A percentile compares a stretch with the other conserved stretches of the same genome.
Evolutionary conservation across 2,113 vertebrate species (phyloP).

Genomic region (Scartelaos histophorus): DNA sequence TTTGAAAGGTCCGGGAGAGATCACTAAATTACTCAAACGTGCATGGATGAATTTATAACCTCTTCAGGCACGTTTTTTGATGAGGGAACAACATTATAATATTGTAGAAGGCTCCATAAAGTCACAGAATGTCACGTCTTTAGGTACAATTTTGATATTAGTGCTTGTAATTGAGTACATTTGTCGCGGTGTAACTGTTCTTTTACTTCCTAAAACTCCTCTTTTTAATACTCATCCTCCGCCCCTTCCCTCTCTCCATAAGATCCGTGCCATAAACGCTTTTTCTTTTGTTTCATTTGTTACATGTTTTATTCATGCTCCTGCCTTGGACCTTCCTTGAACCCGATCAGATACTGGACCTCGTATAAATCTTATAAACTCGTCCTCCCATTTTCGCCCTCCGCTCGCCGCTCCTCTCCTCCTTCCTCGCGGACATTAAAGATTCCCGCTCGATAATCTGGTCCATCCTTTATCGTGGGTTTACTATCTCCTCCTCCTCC

Average conservation of each 20-base stretch:
- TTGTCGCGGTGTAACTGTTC: too few relatives aligned
- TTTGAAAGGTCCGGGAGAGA: too few relatives aligned
- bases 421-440: conserved; percentile 20
- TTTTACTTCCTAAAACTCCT: neutral
- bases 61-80: too few relatives aligned
- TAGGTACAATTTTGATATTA: too few relatives aligned
- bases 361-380: conserved; percentile 19
- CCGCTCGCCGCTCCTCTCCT: conserved; percentile 5
- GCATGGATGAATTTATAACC: too few relatives aligned
- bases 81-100: too few relatives aligned
- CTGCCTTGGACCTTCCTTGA: conserved; percentile 31
- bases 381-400: conserved; percentile 6
- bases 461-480: conserved; percentile 31
- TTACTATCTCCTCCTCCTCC: neutral
- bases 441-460: conserved; percentile 23
- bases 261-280: neutral
- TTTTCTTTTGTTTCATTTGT: neutral
- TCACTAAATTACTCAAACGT: too few relatives aligned
- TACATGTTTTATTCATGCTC: conserved; percentile 1
- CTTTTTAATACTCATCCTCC: neutral
- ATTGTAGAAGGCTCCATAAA: too few relatives aligned
- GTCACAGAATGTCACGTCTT: too few relatives aligned
- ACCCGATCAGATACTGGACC: conserved; percentile 20
- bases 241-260: neutral
- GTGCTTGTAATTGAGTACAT: too few relatives aligned